Evolutionary conservation across 2,797 vertebrate species (phyloP).

Genomic region (Amniataba percoides): DNA sequence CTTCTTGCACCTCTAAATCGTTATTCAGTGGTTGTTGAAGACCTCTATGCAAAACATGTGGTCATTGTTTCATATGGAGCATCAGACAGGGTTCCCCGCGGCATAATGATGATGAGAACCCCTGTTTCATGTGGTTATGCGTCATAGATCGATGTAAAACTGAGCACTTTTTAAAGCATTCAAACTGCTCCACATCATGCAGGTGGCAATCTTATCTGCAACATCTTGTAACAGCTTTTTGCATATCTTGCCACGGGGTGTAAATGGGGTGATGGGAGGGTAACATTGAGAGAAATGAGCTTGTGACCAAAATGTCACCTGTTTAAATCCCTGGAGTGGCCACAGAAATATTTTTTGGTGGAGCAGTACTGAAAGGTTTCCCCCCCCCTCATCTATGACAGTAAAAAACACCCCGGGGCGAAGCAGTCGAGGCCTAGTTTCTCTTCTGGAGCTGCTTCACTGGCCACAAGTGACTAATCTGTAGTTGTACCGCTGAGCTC

Average conservation of each 20-base stretch:
- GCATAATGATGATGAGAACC: background rate
- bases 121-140: background rate
- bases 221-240: conserved; percentile 54
- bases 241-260: conserved; percentile 46
- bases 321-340: conserved; percentile 55
- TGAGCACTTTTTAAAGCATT: conserved; percentile 12
- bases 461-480: conserved; percentile 29
- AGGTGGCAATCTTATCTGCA: conserved; percentile 31
- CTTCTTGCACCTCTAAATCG: background rate
- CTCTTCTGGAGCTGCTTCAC: conserved; percentile 24
- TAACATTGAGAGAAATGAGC: conserved; percentile 56
- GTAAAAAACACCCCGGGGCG: conserved; percentile 27
- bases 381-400: conserved; percentile 29
- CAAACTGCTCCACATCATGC: conserved; percentile 9
- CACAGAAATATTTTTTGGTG: conserved; percentile 31
- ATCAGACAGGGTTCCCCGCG: background rate
- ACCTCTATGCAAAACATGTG: background rate
- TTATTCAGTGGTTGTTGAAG: conserved; percentile 2
- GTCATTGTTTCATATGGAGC: background rate
- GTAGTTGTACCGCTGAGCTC: conserved; percentile 13
- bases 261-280: conserved; percentile 59
- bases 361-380: conserved; percentile 37
- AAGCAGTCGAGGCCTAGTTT: conserved; percentile 30
- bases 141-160: background rate
- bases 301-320: conserved; percentile 53